Conservation (phyloP, 2,888 invertebrate species). For the Andrena flavipes region DNA sequence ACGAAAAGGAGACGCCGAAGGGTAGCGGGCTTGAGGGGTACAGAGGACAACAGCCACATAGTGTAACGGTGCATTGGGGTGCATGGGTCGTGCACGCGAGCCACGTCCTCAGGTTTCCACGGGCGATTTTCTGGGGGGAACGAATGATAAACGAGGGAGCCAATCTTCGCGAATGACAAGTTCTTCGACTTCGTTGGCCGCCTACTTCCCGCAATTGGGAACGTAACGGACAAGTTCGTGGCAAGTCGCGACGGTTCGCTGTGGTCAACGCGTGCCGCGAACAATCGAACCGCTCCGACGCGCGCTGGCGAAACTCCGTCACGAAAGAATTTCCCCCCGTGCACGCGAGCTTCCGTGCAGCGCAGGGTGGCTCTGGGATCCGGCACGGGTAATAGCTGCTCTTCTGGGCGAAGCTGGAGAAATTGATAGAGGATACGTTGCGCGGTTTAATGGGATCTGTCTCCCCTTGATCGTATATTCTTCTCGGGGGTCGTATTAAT, state of each 20-base stretch:
- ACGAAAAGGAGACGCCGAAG: constrained; percentile 11
- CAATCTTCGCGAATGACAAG: constrained; percentile 29
- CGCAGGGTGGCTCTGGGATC: background rate
- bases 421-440: background rate
- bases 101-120: constrained; percentile 31
- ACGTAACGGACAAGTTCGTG: constrained; percentile 4
- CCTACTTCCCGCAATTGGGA: constrained; percentile 3
- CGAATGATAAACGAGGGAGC: constrained; percentile 36
- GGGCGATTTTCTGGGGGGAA: constrained; percentile 15
- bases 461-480: background rate
- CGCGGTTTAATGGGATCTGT: constrained; percentile 1
- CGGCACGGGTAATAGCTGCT: background rate
- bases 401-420: background rate
- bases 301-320: background rate
- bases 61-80: background rate
- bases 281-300: constrained; percentile 13
- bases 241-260: constrained; percentile 11
- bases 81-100: constrained; percentile 23
- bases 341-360: constrained; percentile 5
- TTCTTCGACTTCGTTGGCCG: constrained; percentile 8
- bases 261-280: background rate
- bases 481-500: background rate
- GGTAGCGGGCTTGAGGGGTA: background rate
- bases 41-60: constrained; percentile 1
- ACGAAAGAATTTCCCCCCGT: background rate